Conservation (phyloP, 2,888 invertebrate genomes). For the Artemia sinica region DNA sequence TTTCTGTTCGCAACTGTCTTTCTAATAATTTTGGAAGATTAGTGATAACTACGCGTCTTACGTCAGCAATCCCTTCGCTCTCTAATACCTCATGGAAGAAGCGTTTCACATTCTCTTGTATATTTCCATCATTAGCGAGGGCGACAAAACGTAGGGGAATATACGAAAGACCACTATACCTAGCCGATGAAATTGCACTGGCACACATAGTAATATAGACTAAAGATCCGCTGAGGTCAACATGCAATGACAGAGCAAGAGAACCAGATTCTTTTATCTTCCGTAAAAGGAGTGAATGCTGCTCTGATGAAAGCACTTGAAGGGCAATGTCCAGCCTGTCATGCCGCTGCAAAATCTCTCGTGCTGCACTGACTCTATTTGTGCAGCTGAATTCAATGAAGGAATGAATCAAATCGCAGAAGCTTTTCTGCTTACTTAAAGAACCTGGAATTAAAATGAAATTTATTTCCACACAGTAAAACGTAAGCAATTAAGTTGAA, state of each 20-base stretch:
- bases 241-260: background rate
- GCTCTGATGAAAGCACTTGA: background rate
- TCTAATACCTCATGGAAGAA: slow-evolving; percentile 13
- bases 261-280: background rate
- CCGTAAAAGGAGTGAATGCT: background rate
- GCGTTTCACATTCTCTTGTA: background rate
- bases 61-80: slow-evolving; percentile 17
- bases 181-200: background rate
- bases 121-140: background rate
- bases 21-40: slow-evolving; percentile 16
- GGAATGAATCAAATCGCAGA: too few relatives aligned
- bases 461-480: too few relatives aligned
- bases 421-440: too few relatives aligned
- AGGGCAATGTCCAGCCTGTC: too few relatives aligned
- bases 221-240: background rate
- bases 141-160: background rate
- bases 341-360: too few relatives aligned
- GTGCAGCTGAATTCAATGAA: too few relatives aligned
- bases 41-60: slow-evolving; percentile 17
- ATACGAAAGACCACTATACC: background rate
- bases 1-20: slow-evolving; percentile 17
- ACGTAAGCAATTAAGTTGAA: too few relatives aligned
- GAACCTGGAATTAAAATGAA: too few relatives aligned
- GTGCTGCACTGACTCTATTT: too few relatives aligned
- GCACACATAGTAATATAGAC: background rate